Base-by-base conservation (phyloP, 2,888 invertebrate species). In the Caenorhabditis drosophilae region DNA sequence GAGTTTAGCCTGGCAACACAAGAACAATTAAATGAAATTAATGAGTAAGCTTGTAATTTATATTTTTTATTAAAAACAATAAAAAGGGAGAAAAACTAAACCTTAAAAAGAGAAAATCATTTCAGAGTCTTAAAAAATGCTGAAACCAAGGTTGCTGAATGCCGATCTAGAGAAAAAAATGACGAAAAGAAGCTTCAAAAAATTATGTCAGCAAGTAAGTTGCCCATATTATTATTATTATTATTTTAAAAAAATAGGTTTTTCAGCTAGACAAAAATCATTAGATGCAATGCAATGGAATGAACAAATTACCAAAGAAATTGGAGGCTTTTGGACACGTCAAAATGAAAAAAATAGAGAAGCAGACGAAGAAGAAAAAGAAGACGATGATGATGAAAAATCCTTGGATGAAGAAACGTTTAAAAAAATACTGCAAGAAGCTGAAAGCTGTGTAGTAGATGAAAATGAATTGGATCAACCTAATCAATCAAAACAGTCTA, bases 391-490 rank as follows among this genome's bases (percentile, higher is more conserved):
- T 4, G 54, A 48, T n/a, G 57, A 64, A 18, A 60, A 59, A 46
- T 58, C 58, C 18, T 25, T 73, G 25, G 73, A 73, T 36, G 73
- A 72, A 26, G 76, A 71, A 62, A 73, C 67, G 1, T 26, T 76
- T 35, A 50, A 51, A 22, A 57, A 55, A 40, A 73, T 76, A 27
- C 46, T 76, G 1, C 47, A 49, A 15, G 76, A 76, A 61, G 76
- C 76, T 11, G n/a, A n/a, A n/a, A n/a, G n/a, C n/a, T n/a, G n/a
- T n/a, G n/a, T n/a, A n/a, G n/a, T n/a, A n/a, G n/a, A n/a, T n/a
- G 76, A 76, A 51, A 51, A 50, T 1, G 45, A 71, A 1, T 51
- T 35, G 9, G 67, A 68, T 42, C 48, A 58, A 9, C 66, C 62
- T 1, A 18, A 31, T 1, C 35, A 27, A 27, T 27, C 16, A n/a